These are phyloP conservation scores for Sebastes flavidus DNA, from an alignment of 2,797 vertebrate species.

Conservation along the genomic window DNA sequence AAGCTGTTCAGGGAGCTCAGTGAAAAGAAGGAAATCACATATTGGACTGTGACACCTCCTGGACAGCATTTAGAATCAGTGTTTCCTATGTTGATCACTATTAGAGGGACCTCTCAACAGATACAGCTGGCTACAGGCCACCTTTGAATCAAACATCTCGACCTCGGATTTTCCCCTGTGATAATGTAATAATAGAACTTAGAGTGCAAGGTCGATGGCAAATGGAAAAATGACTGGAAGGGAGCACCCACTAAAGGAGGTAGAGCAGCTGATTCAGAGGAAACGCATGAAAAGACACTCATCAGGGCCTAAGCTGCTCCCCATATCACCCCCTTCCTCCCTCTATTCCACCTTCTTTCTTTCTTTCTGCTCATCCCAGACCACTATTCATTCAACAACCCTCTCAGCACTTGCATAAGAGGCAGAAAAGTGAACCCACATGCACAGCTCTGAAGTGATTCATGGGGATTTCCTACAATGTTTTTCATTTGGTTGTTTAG, in stretches of 20 bases:
- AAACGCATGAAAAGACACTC: conserved; percentile 27
- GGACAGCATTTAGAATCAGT: conserved; percentile 44
- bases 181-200: conserved; percentile 52
- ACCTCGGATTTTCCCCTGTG: not conserved
- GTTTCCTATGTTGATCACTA: conserved; percentile 61
- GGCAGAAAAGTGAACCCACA: conserved; percentile 41
- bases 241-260: not conserved
- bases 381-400: conserved; percentile 33
- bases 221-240: conserved; percentile 27
- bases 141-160: conserved; percentile 31
- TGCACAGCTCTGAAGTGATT: conserved; percentile 17
- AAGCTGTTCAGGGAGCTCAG: conserved; percentile 48
- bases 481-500: conserved; percentile 17
- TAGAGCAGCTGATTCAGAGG: conserved; percentile 35
- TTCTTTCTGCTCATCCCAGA: conserved; percentile 31
- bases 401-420: conserved; percentile 36
- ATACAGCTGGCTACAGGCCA: conserved; percentile 47
- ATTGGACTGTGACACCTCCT: conserved; percentile 48
- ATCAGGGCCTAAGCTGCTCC: conserved; percentile 52
- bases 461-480: conserved; percentile 27
- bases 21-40: conserved; percentile 76
- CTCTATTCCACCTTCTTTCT: conserved; percentile 11
- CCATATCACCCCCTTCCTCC: conserved; percentile 4
- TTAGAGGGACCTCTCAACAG: conserved; percentile 53
- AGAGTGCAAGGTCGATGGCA: conserved; percentile 56